phyloP scores from a whole-genome alignment of 2,113 vertebrate genomes.

The Montifringilla adamsi region DNA sequence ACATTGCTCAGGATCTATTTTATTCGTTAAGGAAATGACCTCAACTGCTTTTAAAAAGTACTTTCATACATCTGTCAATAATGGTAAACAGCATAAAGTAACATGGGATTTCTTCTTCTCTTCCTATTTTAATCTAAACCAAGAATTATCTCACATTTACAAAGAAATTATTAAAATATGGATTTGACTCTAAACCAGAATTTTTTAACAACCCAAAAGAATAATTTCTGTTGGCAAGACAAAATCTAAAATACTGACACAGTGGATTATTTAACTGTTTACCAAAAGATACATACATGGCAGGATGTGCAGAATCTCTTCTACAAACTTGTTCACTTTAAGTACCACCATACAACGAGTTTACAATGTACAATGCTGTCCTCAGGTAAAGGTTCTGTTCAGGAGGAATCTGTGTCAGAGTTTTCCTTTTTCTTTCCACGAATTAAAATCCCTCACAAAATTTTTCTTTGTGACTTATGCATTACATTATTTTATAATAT shows the following conservation, averaged over 20 bases:
- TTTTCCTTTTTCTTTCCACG: background rate
- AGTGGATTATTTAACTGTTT: background rate
- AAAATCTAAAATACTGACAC: background rate
- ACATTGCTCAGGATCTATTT: background rate
- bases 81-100: background rate
- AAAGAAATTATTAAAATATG: background rate
- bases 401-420: background rate
- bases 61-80: background rate
- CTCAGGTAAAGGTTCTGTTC: background rate
- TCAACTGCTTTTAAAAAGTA: background rate
- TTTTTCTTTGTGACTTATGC: background rate
- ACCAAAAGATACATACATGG: background rate
- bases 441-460: background rate
- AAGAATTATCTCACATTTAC: background rate
- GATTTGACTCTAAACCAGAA: background rate
- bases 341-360: background rate
- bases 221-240: background rate
- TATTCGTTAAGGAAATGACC: background rate
- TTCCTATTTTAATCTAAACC: background rate
- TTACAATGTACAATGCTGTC: rapidly evolving
- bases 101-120: background rate
- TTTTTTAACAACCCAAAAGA: background rate
- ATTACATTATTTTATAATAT: slow-evolving; percentile 3
- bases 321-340: background rate
- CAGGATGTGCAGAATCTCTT: background rate